phyloP scores from a whole-genome alignment of 2,797 vertebrate species.

The Scarus forsteni region DNA sequence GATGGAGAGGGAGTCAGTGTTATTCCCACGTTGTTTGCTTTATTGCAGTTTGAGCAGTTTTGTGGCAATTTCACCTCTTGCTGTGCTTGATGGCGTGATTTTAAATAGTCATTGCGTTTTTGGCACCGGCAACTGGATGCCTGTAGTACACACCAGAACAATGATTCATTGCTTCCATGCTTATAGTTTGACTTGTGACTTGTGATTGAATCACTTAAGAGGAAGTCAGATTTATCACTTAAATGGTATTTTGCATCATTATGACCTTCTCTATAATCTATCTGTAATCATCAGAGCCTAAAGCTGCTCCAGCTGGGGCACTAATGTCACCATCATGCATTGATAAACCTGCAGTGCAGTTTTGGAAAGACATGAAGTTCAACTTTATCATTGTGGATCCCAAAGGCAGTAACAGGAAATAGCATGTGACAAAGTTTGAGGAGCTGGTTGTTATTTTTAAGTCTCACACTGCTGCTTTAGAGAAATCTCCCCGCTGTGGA shows the following conservation, averaged over 20 bases:
- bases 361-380: constrained; percentile 12
- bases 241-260: not conserved
- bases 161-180: no score
- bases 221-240: no score
- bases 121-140: no score
- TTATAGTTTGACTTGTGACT: no score
- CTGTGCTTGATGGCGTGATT: no score
- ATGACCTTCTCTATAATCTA: constrained; percentile 26
- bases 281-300: constrained; percentile 26
- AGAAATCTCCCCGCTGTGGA: constrained; percentile 45
- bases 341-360: not conserved
- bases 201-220: no score
- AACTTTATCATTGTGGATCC: constrained; percentile 13
- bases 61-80: no score
- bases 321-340: not conserved
- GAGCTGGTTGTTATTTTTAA: constrained; percentile 62
- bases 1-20: no score
- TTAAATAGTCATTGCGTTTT: no score
- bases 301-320: constrained; percentile 13
- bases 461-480: constrained; percentile 37
- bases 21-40: no score
- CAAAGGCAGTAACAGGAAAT: constrained; percentile 11
- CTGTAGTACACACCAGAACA: no score
- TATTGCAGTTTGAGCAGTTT: no score
- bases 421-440: constrained; percentile 15